Evolutionary conservation across 2,113 vertebrate genomes (phyloP), one percentile per base, ranked within the genome.

Genomic region (Peucedramus taeniatus): DNA sequence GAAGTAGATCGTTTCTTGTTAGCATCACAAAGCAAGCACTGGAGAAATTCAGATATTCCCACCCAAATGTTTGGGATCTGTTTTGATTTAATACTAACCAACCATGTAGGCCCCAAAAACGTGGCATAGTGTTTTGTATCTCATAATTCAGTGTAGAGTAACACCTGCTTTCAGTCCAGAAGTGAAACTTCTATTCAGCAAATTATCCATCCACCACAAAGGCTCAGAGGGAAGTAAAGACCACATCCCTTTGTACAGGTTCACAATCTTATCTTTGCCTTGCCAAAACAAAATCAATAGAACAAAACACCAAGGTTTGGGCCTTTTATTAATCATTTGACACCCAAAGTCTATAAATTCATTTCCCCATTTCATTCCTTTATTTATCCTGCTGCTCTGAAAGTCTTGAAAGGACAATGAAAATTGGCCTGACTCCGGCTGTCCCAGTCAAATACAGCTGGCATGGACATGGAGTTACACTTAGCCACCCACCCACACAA

Each of bases 401-500:
- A 93, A 94, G 90, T 96, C 88, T 91, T 89, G 90, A 79, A 53
- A 78, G 65, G 76, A 95, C 92, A 96, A 96, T 78, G 57, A 50
- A 75, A 94, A 87, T 59, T 82, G 90, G 88, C 94, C 86, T 95
- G 92, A 95, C 89, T 96, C 53, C 4, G 72, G 35, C 92, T 72
- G 51, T 83, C 44, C 89, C 90, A 86, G 91, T 90, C 92, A 95
- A 94, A 94, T 91, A 87, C 76, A 93, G 90, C 86, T 96, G 93
- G 90, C 93, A 89, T 88, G 90, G 94, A 75, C 86, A 72, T 37
- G 92, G 80, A 76, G 51, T 84, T 90, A 89, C 74, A 57, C 86
- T 93, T 45, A 94, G 92, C 93, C 96, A 96, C 93, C 96, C 94
- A 97, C 94, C 93, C 94, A 93, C 91, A 94, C 65, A 85, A 96